Conservation (phyloP, 2,888 invertebrate genomes). For the Lordiphosa fenestrarum region DNA sequence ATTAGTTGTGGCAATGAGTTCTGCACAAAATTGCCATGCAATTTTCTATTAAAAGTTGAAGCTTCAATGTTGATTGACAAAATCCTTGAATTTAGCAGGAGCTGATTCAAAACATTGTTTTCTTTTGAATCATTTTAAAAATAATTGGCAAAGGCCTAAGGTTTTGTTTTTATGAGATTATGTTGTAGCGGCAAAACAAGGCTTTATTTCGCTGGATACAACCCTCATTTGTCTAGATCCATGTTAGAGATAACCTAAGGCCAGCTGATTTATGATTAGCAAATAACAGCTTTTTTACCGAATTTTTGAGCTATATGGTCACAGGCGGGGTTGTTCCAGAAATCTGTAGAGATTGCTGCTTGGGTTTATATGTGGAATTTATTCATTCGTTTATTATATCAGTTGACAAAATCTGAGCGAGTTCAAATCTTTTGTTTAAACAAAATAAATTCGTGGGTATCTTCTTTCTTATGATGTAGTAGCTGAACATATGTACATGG, state of each 20-base stretch:
- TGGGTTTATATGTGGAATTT: too few species aligned
- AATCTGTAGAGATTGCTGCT: too few species aligned
- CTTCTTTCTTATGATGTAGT: too few species aligned
- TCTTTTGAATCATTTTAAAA: constrained; percentile 1
- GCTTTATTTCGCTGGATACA: constrained; percentile 11
- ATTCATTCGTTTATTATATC: too few species aligned
- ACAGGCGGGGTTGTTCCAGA: too few species aligned
- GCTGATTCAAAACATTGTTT: background rate
- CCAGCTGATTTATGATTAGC: constrained; percentile 44
- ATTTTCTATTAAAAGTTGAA: constrained; percentile 22
- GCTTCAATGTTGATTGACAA: constrained; percentile 16
- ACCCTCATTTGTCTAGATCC: constrained; percentile 57
- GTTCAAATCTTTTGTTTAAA: too few species aligned
- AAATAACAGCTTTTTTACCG: constrained; percentile 17
- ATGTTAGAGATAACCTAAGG: constrained; percentile 32
- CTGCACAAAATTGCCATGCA: constrained; percentile 29
- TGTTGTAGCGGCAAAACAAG: constrained; percentile 24
- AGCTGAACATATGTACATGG: too few species aligned
- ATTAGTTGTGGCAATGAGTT: constrained; percentile 38
- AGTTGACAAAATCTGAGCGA: too few species aligned
- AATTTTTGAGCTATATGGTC: too few species aligned
- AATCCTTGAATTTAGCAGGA: too few species aligned
- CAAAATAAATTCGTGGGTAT: too few species aligned
- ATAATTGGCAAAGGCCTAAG: background rate
- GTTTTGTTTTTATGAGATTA: constrained; percentile 27